Evolutionary conservation across 2,888 invertebrate genomes (phyloP), one percentile per base, ranked within the genome.

Genomic region (Nyleta sp.): DNA sequence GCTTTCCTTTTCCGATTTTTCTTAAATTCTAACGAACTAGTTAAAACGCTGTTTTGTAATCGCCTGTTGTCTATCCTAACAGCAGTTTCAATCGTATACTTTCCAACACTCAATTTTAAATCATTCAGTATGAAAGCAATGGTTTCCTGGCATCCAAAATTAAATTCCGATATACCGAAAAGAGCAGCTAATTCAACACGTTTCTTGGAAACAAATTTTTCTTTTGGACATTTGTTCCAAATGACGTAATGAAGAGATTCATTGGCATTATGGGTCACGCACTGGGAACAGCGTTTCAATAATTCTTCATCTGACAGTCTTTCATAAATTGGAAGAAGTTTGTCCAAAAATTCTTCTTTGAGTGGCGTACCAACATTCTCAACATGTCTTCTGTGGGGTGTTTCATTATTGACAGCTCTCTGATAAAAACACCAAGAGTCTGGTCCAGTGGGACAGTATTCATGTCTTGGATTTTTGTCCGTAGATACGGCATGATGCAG

Each of bases 161-260:
- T 24, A 7, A 24, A 24, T 7, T 24, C 24, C 24, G 24, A 24
- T 3, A 24, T 18, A 52, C 17, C 52, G 31, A 52, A 33, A 31
- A 52, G 17, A 52, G 33, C 31, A 7, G 52, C 52, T 11, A 52
- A 33, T n/a, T 40, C 35, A 53, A 35, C 11, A 7, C 53, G n/a
- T 7, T 57, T 57, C 17, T 42, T 57, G 3, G 17, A 57, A n/a
- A 42, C 20, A 60, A 46, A 40, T 11, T 33, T 57, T 15, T 40
- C 40, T 33, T 57, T 57, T 17, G 42, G 57, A 42, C 57, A 57
- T 33, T 57, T 57, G 57, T 57, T 57, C 57, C 57, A 57, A 40
- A 57, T 57, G 1, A 57, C 28, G 42, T 57, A 40, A 42, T 24
- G 57, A 5, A 57, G 17, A 15, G 24, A 24, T 28, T 20, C 55